These are phyloP conservation scores for Tychaedon coryphoeus DNA, from an alignment of 2,113 vertebrate species.

Conservation along the genomic window DNA sequence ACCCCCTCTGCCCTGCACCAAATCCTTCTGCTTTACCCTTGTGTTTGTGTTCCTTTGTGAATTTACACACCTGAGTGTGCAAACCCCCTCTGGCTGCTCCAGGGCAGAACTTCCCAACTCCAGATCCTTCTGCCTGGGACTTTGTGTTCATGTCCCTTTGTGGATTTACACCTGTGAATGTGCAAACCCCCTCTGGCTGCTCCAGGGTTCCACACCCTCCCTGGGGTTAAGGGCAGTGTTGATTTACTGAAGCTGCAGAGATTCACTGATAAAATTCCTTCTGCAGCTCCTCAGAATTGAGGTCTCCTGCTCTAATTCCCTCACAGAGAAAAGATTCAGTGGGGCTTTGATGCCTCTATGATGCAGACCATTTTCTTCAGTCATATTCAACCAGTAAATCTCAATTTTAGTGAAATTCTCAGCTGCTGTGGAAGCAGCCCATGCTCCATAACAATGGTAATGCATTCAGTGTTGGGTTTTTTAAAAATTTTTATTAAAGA, in stretches of 20 bases:
- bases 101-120: neutral
- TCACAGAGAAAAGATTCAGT: neutral
- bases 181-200: neutral
- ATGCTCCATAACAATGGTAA: neutral
- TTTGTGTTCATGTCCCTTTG: neutral
- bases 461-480: neutral
- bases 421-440: neutral
- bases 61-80: neutral
- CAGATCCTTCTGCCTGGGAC: neutral
- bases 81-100: neutral
- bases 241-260: neutral
- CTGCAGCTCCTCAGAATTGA: neutral
- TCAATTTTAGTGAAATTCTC: neutral
- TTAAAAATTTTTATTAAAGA: neutral
- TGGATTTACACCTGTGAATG: neutral
- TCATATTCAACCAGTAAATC: neutral
- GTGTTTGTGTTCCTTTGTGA: neutral
- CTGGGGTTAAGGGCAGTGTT: neutral
- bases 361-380: neutral
- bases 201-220: neutral
- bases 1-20: neutral
- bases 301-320: neutral
- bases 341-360: neutral
- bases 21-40: rapidly evolving
- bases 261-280: neutral